Evolutionary conservation across 2,888 invertebrate species (phyloP).

Genomic region (Chrysolina haemoptera): DNA sequence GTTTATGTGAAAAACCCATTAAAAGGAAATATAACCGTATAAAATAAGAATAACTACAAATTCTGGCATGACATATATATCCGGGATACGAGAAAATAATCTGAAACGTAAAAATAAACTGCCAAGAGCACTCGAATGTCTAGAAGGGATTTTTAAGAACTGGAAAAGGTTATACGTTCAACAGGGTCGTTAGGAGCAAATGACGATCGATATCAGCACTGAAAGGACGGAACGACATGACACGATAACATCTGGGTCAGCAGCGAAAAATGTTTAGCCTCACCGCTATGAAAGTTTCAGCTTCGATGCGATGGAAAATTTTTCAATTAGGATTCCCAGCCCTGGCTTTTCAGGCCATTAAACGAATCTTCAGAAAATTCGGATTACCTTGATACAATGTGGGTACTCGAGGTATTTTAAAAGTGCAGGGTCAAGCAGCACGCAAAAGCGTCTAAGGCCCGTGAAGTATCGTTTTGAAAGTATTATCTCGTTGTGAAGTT

Average conservation of each 20-base stretch:
- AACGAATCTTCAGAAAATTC: neutral
- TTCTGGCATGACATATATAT: no score
- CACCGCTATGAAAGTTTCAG: slow-evolving; percentile 5
- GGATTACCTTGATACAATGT: neutral
- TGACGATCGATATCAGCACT: slow-evolving; percentile 36
- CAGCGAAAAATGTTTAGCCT: slow-evolving; percentile 24
- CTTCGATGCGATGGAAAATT: neutral
- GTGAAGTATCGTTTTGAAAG: no score
- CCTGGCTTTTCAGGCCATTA: neutral
- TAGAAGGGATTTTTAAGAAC: slow-evolving; percentile 13
- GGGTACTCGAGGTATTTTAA: neutral
- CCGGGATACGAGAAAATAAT: neutral
- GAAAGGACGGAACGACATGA: slow-evolving; percentile 32
- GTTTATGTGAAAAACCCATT: no score
- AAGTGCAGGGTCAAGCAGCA: neutral
- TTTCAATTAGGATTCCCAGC: slow-evolving; percentile 20
- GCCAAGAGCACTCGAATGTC: slow-evolving; percentile 13
- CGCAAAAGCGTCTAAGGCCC: no score
- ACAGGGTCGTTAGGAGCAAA: slow-evolving; percentile 33
- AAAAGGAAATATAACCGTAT: no score
- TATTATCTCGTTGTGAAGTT: no score
- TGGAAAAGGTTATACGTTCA: slow-evolving; percentile 34
- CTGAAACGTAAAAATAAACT: neutral
- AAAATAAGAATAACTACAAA: no score
- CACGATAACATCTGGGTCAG: slow-evolving; percentile 38